Percentiles rank a stretch among this genome's conserved stretches.
Conservation (phyloP, 1,140 invertebrate genomes). For the Acyrthosiphon pisum region DNA sequence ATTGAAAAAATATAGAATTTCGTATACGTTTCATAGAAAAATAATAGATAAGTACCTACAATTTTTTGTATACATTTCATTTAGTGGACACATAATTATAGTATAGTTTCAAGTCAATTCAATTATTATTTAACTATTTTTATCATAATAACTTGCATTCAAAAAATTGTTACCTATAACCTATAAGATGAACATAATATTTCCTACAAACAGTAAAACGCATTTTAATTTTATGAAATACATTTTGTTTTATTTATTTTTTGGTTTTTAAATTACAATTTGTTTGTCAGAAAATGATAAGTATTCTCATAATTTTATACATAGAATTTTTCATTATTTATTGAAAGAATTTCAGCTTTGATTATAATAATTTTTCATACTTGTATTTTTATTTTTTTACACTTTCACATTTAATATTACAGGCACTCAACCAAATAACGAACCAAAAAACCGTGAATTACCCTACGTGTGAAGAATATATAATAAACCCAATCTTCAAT, state of each 20-base stretch:
- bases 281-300: background rate
- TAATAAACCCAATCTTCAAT: constrained; percentile 9
- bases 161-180: too few species aligned
- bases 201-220: background rate
- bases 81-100: too few species aligned
- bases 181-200: background rate
- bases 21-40: background rate
- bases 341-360: background rate
- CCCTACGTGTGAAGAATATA: constrained; percentile 5
- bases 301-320: background rate
- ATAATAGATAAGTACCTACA: background rate
- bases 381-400: background rate
- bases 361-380: background rate
- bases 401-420: constrained; percentile 7
- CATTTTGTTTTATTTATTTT: background rate
- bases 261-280: background rate
- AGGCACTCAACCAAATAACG: background rate
- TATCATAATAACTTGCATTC: too few species aligned
- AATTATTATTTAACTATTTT: too few species aligned
- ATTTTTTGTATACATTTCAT: too few species aligned
- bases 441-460: background rate
- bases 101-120: too few species aligned
- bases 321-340: background rate
- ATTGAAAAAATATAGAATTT: background rate
- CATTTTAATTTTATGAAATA: too few species aligned